Conservation (phyloP, 1,140 invertebrate species). For the Drosophila malerkotliana region DNA sequence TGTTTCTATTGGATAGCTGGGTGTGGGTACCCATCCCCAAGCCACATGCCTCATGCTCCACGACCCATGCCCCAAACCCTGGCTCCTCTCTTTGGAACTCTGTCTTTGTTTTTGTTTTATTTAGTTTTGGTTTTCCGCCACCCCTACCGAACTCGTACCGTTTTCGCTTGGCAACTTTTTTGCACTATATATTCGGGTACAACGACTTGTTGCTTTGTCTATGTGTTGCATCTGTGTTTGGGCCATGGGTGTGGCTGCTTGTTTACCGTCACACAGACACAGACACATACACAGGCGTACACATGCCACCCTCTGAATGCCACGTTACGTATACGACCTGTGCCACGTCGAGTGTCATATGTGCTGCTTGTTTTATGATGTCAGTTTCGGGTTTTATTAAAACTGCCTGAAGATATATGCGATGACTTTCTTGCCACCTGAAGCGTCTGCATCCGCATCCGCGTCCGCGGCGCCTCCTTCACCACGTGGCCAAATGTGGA, state of each 20-base stretch:
- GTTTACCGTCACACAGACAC: slow-evolving; percentile 36
- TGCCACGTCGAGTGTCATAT: slow-evolving; percentile 66
- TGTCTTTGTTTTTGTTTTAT: slow-evolving; percentile 68
- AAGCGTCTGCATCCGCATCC: not conserved
- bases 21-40: slow-evolving; percentile 14
- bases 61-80: not conserved
- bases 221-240: slow-evolving; percentile 42
- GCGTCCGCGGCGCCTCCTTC: slow-evolving; percentile 1
- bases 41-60: too few species aligned
- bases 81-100: slow-evolving; percentile 2
- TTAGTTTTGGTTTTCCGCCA: slow-evolving; percentile 49
- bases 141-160: not conserved
- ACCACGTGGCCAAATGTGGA: slow-evolving; percentile 61
- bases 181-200: slow-evolving; percentile 76
- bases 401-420: slow-evolving; percentile 74
- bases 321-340: slow-evolving; percentile 73
- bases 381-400: slow-evolving; percentile 82
- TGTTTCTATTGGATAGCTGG: slow-evolving; percentile 55
- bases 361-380: slow-evolving; percentile 76
- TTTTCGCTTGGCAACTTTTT: slow-evolving; percentile 20
- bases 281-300: slow-evolving; percentile 7
- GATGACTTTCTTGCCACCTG: slow-evolving; percentile 19
- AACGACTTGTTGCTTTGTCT: slow-evolving; percentile 80
- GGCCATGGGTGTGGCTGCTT: slow-evolving; percentile 67
- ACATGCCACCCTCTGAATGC: slow-evolving; percentile 2